Conservation (phyloP, 1,140 invertebrate genomes). For the Brachionus paranguensis region DNA sequence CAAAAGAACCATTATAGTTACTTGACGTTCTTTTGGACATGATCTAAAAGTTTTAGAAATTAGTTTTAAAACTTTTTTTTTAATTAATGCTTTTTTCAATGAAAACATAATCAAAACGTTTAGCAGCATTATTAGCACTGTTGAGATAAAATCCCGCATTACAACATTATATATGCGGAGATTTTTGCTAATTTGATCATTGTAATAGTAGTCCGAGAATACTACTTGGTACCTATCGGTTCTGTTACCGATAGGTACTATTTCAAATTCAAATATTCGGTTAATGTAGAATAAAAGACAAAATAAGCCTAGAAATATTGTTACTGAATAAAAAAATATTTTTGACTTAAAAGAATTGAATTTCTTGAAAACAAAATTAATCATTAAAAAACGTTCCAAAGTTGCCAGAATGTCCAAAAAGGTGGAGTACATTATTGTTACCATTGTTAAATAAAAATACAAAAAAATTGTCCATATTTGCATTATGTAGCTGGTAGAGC, state of each 20-base stretch:
- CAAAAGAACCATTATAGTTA: background rate
- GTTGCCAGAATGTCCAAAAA: background rate
- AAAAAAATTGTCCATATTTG: background rate
- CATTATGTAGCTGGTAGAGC: background rate
- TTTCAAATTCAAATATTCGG: background rate
- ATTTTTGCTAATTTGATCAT: background rate
- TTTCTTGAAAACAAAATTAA: background rate
- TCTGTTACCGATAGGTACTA: background rate
- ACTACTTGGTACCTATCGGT: background rate
- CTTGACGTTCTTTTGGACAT: background rate
- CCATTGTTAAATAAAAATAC: background rate
- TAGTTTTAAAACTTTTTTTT: background rate
- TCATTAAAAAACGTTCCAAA: background rate
- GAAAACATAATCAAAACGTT: background rate
- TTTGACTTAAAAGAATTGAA: background rate
- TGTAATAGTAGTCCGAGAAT: background rate
- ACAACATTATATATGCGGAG: background rate
- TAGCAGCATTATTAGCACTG: background rate
- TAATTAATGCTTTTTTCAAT: background rate
- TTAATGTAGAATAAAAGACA: background rate
- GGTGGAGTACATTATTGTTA: background rate
- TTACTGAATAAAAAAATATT: background rate
- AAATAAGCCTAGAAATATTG: background rate
- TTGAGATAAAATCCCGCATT: background rate
- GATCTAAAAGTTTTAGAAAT: background rate